phyloP scores from a whole-genome alignment of 35 echinoderm and acorn worm genomes.

The Ophioderma brevispina region DNA sequence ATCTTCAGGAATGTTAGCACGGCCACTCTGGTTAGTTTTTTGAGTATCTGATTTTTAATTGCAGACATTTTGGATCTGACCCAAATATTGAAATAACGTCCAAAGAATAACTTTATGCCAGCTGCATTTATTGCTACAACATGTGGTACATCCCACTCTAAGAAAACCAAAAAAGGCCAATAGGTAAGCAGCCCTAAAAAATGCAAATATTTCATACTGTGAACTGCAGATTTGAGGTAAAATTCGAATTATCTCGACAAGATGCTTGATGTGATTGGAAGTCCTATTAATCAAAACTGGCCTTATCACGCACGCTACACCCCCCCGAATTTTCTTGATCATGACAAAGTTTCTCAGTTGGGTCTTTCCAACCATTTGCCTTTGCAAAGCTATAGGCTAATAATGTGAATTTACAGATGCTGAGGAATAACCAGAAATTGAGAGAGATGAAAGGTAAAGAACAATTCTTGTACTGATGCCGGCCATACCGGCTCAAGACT shows the following conservation, averaged over 20 bases:
- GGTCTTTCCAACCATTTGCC: too few relatives aligned
- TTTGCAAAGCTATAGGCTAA: too few relatives aligned
- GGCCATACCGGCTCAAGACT: too few relatives aligned
- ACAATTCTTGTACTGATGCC: too few relatives aligned
- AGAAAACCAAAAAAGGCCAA: conserved; percentile 9
- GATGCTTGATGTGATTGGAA: neutral
- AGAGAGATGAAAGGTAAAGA: too few relatives aligned
- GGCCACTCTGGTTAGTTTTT: neutral
- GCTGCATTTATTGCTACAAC: too few relatives aligned
- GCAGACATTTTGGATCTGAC: neutral
- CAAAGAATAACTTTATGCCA: neutral
- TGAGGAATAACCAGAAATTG: too few relatives aligned
- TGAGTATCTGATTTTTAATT: neutral
- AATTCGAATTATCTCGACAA: neutral
- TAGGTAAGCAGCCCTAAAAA: neutral
- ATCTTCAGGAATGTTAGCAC: neutral
- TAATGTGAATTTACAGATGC: too few relatives aligned
- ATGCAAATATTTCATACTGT: neutral
- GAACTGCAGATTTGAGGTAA: neutral
- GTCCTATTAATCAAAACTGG: too few relatives aligned
- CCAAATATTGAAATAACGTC: neutral
- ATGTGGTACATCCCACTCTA: neutral
- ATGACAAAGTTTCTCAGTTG: too few relatives aligned
- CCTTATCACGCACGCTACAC: too few relatives aligned
- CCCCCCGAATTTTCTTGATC: too few relatives aligned